Evolutionary conservation across 2,113 vertebrate species (phyloP), one percentile per base, ranked within the genome.

Genomic region (Labeo rohita): DNA sequence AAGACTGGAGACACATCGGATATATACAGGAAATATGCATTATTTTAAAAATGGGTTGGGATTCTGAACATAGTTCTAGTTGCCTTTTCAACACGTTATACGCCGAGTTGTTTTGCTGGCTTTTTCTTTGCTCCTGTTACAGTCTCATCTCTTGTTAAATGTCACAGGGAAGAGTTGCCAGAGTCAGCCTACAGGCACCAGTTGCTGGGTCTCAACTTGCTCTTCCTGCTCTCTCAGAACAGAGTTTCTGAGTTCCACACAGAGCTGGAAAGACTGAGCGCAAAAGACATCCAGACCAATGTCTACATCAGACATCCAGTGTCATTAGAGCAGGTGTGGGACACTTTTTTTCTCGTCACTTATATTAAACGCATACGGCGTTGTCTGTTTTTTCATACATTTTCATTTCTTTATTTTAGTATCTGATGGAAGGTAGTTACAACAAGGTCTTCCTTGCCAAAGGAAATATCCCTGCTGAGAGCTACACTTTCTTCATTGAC

Each of bases 371-470:
- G 54, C 50, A 43, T 59, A 8, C 5, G 23, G 4, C 6, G 18
- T 1, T 45, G 50, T 82, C 34, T 83, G 8, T 49, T 28, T 61
- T 9, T 45, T 61, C 9, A 6, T 15, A 84, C 8, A 6, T 88
- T 59, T n/a, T 52, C 13, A 15, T 59, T 80, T 68, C 15, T 89
- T 47, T 49, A 50, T 84, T 91, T 23, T 84, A 99, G 97, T 99
- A 98, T 89, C 90, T 99, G 93, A 99, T 99, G 97, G 98, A 99
- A 70, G 97, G 98, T 72, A 99, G 97, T 88, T 99, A 99, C 94
- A 99, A 99, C 95, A 99, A 99, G 80, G 98, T 99, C 5, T 99
- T 99, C 90, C 95, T 99, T 80, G 98, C 98, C 50, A 99, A 99
- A 91, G 98, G 98, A 8, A 99, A 99, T 92, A 98, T 99, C 89